These are phyloP conservation scores for Anarrhichthys ocellatus DNA, from an alignment of 2,113 vertebrate species.

Conservation along the genomic window DNA sequence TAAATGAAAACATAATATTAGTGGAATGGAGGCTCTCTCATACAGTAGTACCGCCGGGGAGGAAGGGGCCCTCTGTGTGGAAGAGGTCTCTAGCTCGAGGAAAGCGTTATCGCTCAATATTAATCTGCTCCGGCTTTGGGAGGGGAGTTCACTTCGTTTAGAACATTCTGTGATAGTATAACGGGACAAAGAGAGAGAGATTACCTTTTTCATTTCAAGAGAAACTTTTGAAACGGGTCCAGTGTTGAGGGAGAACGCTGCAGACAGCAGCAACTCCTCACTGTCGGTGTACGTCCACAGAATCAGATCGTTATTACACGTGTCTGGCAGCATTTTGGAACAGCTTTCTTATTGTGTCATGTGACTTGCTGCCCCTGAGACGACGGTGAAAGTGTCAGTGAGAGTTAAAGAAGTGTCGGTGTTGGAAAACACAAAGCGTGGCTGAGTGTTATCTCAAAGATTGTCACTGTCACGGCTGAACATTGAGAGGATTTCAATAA, in stretches of 20 bases:
- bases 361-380: too few species aligned
- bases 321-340: too few species aligned
- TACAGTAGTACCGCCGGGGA: neutral
- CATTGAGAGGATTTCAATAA: neutral
- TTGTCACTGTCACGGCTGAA: neutral
- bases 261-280: too few species aligned
- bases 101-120: slow-evolving; percentile 17
- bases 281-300: too few species aligned
- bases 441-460: neutral
- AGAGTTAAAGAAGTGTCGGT: too few species aligned
- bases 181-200: neutral
- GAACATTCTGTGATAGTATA: neutral
- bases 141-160: neutral
- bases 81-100: slow-evolving; percentile 19
- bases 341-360: too few species aligned
- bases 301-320: too few species aligned
- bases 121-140: slow-evolving; percentile 9
- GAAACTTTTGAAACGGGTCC: too few species aligned
- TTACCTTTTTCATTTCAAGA: neutral
- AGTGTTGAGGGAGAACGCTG: too few species aligned
- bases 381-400: too few species aligned
- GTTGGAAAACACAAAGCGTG: too few species aligned
- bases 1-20: slow-evolving; percentile 78
- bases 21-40: slow-evolving; percentile 60
- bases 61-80: slow-evolving; percentile 35